A percentile compares a stretch with the other conserved stretches of the same genome.
Evolutionary conservation across 2,113 vertebrate genomes (phyloP).

Genomic region (Philantomba maxwellii): DNA sequence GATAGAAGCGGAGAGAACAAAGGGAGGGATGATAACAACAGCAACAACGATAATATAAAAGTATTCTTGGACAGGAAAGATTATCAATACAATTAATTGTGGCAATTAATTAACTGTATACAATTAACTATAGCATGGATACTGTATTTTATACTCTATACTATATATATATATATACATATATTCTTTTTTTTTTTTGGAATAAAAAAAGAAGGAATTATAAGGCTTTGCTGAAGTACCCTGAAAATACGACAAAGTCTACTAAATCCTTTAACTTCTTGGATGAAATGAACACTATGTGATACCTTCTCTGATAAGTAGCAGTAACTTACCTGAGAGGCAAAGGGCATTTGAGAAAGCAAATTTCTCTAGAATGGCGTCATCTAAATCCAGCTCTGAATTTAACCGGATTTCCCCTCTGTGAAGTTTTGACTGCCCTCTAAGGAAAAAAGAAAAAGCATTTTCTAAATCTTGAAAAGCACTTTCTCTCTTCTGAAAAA

Average conservation of each 20-base stretch:
- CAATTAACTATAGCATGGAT: not conserved
- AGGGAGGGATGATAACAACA: not conserved
- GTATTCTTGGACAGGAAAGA: not conserved
- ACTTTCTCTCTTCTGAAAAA: not conserved
- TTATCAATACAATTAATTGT: not conserved
- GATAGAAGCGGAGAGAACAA: not conserved
- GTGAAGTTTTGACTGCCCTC: slow-evolving; percentile 91
- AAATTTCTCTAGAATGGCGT: slow-evolving; percentile 92
- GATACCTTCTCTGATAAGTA: not conserved
- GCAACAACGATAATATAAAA: too few species aligned
- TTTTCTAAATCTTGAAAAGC: not conserved
- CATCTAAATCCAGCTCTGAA: slow-evolving; percentile 82
- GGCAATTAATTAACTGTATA: too few species aligned
- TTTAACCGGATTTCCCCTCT: slow-evolving; percentile 90
- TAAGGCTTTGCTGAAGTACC: not conserved
- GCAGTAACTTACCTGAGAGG: slow-evolving; percentile 87
- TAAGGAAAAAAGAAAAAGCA: slow-evolving; percentile 53
- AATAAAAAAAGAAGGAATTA: not conserved
- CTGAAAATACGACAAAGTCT: not conserved
- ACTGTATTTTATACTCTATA: not conserved
- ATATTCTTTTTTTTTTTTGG: too few species aligned
- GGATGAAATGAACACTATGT: not conserved
- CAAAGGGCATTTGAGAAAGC: slow-evolving; percentile 98
- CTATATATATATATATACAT: not conserved
- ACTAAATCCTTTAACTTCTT: not conserved